Percentiles rank a stretch among this genome's conserved stretches.
Evolutionary conservation across 2,888 invertebrate species (phyloP).

Genomic region (Eilema griseolum): DNA sequence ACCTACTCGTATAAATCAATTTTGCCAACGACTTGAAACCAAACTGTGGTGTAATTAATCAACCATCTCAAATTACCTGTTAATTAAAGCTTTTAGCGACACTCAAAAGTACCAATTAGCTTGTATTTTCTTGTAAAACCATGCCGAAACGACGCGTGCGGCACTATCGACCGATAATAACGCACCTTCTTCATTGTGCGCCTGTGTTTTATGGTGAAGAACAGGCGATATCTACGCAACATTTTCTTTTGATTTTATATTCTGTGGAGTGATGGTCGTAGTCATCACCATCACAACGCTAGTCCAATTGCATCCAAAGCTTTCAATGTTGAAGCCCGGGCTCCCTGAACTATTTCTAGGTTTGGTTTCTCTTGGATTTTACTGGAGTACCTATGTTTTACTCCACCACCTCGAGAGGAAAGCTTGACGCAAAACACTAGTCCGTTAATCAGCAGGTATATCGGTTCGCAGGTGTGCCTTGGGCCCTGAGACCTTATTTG

Average conservation of each 20-base stretch:
- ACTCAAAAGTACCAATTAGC: neutral
- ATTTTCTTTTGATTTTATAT: neutral
- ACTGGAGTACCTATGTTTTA: neutral
- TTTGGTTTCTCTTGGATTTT: neutral
- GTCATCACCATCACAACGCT: neutral
- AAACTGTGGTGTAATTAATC: neutral
- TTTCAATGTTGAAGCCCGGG: too few species aligned
- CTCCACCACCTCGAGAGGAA: too few species aligned
- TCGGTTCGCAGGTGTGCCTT: neutral
- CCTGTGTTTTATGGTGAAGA: too few species aligned
- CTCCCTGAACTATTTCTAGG: neutral
- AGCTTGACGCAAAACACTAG: neutral
- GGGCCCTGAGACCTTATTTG: neutral
- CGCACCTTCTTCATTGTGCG: too few species aligned
- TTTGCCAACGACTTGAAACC: neutral
- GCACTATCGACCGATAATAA: too few species aligned
- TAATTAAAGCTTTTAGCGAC: neutral
- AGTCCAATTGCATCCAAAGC: neutral
- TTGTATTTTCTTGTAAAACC: neutral
- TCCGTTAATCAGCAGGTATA: neutral
- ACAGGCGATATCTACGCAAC: neutral
- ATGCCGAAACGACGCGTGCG: too few species aligned
- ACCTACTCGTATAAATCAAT: neutral
- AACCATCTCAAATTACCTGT: neutral
- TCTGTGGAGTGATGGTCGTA: neutral